phyloP scores from a whole-genome alignment of 1,140 invertebrate species.

The Pachypeltis micranthus region DNA sequence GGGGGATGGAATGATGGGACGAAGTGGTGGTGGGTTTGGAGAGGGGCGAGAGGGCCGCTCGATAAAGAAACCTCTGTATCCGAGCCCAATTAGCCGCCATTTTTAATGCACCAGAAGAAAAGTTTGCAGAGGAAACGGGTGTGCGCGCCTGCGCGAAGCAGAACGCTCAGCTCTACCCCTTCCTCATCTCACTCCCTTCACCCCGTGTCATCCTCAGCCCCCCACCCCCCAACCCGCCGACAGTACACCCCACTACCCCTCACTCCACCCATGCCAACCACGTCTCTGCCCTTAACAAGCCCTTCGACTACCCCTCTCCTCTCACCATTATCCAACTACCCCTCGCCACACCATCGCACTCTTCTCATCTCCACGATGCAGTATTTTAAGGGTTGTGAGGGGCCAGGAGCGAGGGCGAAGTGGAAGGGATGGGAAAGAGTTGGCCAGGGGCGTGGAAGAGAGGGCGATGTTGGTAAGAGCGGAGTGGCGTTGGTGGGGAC shows the following conservation, averaged over 20 bases:
- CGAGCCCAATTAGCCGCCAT: constrained; percentile 22
- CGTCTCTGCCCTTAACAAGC: neutral
- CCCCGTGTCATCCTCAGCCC: neutral
- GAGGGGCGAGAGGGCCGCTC: constrained; percentile 13
- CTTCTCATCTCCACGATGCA: neutral
- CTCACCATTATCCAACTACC: neutral
- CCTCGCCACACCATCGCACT: neutral
- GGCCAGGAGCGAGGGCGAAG: too few relatives aligned
- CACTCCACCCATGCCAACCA: neutral
- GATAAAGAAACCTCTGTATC: constrained; percentile 20
- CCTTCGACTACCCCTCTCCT: neutral
- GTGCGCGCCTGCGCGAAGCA: neutral
- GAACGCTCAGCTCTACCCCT: neutral
- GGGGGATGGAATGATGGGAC: too few relatives aligned
- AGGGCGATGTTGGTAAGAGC: too few relatives aligned
- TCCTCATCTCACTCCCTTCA: neutral
- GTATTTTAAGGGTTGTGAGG: too few relatives aligned
- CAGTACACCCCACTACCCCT: too few relatives aligned
- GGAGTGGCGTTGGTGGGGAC: too few relatives aligned
- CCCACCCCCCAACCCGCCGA: too few relatives aligned
- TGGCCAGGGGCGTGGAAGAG: neutral
- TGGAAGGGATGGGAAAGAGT: neutral
- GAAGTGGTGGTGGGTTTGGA: too few relatives aligned
- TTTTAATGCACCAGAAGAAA: constrained; percentile 25
- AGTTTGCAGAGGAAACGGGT: constrained; percentile 18